phyloP scores from a whole-genome alignment of 2,888 invertebrate genomes.

The Hemistola chrysoprasaria region DNA sequence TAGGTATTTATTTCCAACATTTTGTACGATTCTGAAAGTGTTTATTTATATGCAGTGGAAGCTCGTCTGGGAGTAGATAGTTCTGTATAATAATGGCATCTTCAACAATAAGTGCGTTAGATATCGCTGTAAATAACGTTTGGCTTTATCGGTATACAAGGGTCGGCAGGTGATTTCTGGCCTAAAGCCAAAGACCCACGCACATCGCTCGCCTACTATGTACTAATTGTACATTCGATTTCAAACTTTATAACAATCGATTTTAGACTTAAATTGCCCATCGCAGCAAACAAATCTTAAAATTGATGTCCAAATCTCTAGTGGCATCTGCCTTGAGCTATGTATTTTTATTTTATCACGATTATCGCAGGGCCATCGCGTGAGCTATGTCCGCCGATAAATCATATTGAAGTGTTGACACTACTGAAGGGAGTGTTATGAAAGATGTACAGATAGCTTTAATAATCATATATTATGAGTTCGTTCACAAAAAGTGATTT shows the following conservation, averaged over 20 bases:
- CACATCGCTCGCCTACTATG: constrained; percentile 51
- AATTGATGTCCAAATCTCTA: constrained; percentile 73
- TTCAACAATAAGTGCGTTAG: constrained; percentile 57
- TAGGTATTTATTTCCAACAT: neutral
- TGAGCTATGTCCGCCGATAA: constrained; percentile 46
- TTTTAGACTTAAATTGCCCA: constrained; percentile 38
- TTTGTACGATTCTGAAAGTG: constrained; percentile 21
- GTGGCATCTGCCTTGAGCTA: constrained; percentile 64
- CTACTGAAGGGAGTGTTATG: constrained; percentile 39
- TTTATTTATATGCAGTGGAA: constrained; percentile 34
- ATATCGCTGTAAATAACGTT: constrained; percentile 70
- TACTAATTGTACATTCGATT: constrained; percentile 31
- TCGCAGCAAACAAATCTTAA: constrained; percentile 42
- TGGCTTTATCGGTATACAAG: constrained; percentile 71
- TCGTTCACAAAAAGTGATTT: constrained; percentile 5
- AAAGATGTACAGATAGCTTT: constrained; percentile 27
- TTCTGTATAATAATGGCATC: constrained; percentile 40
- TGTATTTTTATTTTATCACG: constrained; percentile 66
- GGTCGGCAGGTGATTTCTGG: constrained; percentile 77
- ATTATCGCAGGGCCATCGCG: constrained; percentile 51
- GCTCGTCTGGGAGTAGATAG: constrained; percentile 31
- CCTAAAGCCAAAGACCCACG: constrained; percentile 68
- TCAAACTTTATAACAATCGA: constrained; percentile 35
- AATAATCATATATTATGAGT: constrained; percentile 12
- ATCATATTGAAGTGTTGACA: constrained; percentile 43